Base-by-base conservation (phyloP, 2,797 vertebrate species). In the Tinamus major region DNA sequence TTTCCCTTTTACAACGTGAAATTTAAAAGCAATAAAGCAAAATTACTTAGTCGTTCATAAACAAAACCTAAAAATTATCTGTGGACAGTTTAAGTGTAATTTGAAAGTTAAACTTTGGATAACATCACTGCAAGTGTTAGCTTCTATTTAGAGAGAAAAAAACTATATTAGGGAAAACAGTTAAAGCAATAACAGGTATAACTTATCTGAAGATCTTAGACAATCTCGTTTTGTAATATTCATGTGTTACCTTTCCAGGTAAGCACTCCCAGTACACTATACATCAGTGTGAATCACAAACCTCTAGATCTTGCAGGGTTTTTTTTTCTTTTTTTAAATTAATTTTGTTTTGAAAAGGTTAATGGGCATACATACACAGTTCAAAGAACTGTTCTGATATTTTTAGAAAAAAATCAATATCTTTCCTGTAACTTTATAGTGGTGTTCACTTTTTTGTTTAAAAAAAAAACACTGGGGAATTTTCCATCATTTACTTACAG, bases 331-430 rank as follows among this genome's bases (percentile, higher is more conserved):
- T 78, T 87, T 64, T 78, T 79, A 58, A 65, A 87, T 77, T 89
- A 31, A 24, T 87, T 94, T 90, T 71, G 41, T 44, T 93, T 92
- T 70, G 58, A 14, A 84, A 92, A 95, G 91, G 95, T 96, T 93
- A 88, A 84, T 55, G 95, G 91, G 79, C 82, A 68, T 64, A 79
- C 61, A 92, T 61, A 86, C 72, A 90, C 89, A 95, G 94, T 94
- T 95, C 95, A 96, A 88, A 86, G 89, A 93, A 95, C 82, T 27
- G 14, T 94, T 84, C 5, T 64, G 93, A 26, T 94, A 96, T 96
- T 96, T 96, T 96, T 96, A 96, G 95, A 92, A 56, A 94, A 96
- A 94, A 96, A 95, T 96, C 95, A 92, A 91, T 96, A 96, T 77
- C 59, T 84, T 95, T 49, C 70, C 83, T 86, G 82, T 39, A 49